phyloP scores from a whole-genome alignment of 2,888 invertebrate species.

The Nomada goodeniana region DNA sequence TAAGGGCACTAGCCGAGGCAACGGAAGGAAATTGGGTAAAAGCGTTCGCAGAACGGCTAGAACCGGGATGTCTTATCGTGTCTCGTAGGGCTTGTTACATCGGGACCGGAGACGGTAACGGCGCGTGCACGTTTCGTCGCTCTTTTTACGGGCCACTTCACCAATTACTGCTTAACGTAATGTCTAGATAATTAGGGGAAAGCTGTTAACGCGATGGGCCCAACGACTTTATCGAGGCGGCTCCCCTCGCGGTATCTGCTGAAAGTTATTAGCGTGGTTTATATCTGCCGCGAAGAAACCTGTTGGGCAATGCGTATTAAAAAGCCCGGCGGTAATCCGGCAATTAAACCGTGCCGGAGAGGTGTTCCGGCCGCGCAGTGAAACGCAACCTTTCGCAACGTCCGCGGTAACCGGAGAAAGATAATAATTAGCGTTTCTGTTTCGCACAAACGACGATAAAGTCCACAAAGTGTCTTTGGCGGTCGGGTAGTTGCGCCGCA shows the following conservation, averaged over 20 bases:
- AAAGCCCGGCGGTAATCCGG: conserved; percentile 1
- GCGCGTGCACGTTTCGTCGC: neutral
- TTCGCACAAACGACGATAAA: conserved; percentile 50
- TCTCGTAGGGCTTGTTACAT: neutral
- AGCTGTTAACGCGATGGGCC: neutral
- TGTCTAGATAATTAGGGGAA: neutral
- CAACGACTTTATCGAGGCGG: neutral
- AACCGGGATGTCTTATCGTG: neutral
- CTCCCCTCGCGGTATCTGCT: neutral
- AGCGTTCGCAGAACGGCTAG: neutral
- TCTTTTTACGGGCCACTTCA: neutral
- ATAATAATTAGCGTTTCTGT: conserved; percentile 73
- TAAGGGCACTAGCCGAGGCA: neutral
- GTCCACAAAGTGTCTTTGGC: conserved; percentile 64
- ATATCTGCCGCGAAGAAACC: neutral
- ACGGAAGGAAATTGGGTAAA: neutral
- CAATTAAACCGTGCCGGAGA: conserved; percentile 18
- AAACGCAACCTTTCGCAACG: conserved; percentile 29
- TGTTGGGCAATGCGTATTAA: no score
- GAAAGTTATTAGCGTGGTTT: neutral
- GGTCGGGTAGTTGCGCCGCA: conserved; percentile 25
- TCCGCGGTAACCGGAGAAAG: conserved; percentile 62
- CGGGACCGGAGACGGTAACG: neutral
- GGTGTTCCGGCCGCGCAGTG: neutral
- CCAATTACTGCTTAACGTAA: neutral